phyloP scores from a whole-genome alignment of 2,797 vertebrate genomes.

The Falco rusticolus region DNA sequence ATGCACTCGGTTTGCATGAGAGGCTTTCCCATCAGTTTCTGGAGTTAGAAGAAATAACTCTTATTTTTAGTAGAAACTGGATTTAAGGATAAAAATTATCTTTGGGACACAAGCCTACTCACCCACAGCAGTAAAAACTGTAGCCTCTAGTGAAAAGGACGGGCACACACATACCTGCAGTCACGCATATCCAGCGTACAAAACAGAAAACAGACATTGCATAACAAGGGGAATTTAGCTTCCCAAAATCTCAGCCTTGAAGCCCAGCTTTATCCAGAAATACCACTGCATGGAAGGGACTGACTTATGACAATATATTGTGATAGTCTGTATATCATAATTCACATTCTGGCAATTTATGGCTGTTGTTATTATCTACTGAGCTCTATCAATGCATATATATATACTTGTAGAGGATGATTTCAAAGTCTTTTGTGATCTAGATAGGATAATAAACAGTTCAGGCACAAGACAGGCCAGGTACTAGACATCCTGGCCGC shows the following conservation, averaged over 20 bases:
- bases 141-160: not conserved
- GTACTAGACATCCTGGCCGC: not conserved
- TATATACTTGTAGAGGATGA: not conserved
- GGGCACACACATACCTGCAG: rapidly evolving
- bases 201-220: not conserved
- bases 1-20: not conserved
- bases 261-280: not conserved
- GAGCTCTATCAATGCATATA: not conserved
- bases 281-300: rapidly evolving
- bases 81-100: not conserved
- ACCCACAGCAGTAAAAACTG: not conserved
- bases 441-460: not conserved
- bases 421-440: not conserved
- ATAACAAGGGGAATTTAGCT: rapidly evolving
- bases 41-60: not conserved
- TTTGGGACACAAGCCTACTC: not conserved
- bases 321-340: not conserved
- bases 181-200: not conserved
- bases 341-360: not conserved
- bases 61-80: not conserved
- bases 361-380: not conserved
- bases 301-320: not conserved
- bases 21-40: not conserved
- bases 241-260: not conserved
- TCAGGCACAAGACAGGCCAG: not conserved